phyloP scores from a whole-genome alignment of 1,140 invertebrate species.

The Phymastichus coffea region DNA sequence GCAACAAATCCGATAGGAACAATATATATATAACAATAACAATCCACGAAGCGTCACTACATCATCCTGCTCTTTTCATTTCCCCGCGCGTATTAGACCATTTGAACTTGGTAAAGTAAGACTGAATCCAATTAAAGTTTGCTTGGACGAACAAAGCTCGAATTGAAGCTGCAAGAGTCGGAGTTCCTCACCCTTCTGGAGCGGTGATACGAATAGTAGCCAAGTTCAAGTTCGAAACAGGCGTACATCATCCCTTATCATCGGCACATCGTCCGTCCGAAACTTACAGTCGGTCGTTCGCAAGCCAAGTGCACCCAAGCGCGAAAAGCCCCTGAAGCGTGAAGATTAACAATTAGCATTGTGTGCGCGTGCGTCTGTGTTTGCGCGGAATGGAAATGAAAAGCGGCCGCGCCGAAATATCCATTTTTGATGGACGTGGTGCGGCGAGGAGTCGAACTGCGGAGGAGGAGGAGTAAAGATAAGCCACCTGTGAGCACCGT shows the following conservation, averaged over 20 bases:
- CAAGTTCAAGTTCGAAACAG: neutral
- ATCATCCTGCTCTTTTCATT: too few relatives aligned
- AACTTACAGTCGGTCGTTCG: neutral
- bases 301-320: neutral
- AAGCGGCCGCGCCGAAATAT: neutral
- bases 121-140: too few relatives aligned
- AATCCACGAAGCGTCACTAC: too few relatives aligned
- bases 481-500: slow-evolving; percentile 1
- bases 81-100: too few relatives aligned
- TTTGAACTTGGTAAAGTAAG: too few relatives aligned
- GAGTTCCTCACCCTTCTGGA: too few relatives aligned
- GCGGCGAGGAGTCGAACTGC: neutral
- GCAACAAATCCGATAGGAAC: too few relatives aligned
- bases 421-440: too few relatives aligned
- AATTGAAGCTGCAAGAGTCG: too few relatives aligned
- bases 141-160: too few relatives aligned
- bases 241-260: slow-evolving; percentile 20
- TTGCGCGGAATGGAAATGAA: neutral
- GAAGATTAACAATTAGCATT: slow-evolving; percentile 27
- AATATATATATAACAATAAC: too few relatives aligned
- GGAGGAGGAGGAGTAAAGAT: neutral
- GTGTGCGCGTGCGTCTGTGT: neutral
- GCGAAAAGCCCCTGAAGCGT: slow-evolving; percentile 15
- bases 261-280: neutral
- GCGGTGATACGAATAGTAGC: too few relatives aligned